Conservation (phyloP, 1,140 invertebrate species). For the Caenorhabditis remanei region DNA sequence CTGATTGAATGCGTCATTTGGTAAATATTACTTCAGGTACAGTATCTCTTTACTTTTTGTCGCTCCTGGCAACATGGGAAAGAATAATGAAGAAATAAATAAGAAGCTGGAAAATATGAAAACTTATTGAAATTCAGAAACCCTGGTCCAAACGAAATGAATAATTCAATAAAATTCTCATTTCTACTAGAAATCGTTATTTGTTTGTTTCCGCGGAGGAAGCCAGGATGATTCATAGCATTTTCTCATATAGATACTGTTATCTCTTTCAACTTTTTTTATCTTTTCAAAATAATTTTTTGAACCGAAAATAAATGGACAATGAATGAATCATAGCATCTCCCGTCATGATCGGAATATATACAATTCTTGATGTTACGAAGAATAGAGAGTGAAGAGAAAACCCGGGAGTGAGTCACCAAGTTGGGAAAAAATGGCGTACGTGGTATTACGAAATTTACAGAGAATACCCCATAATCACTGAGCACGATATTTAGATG, state of each 20-base stretch:
- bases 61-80: not conserved
- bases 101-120: not conserved
- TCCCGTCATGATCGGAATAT: conserved; percentile 46
- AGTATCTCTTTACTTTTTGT: not conserved
- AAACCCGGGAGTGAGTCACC: conserved; percentile 9
- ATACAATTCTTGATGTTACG: conserved; percentile 17
- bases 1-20: conserved; percentile 40
- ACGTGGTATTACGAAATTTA: conserved; percentile 29
- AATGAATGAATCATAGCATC: conserved; percentile 23
- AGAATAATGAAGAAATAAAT: not conserved
- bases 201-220: conserved; percentile 1
- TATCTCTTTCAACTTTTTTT: not conserved
- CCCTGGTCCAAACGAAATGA: not conserved
- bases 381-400: not conserved
- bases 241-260: not conserved
- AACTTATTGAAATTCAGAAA: not conserved
- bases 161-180: not conserved
- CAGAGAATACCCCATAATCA: not conserved
- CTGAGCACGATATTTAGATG: not conserved
- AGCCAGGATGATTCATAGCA: not conserved
- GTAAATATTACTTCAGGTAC: conserved; percentile 3
- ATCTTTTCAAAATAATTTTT: not conserved
- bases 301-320: conserved; percentile 18
- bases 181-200: not conserved
- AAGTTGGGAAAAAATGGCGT: not conserved